Conservation (phyloP, 2,888 invertebrate genomes). For the Bimastos eiseni region DNA sequence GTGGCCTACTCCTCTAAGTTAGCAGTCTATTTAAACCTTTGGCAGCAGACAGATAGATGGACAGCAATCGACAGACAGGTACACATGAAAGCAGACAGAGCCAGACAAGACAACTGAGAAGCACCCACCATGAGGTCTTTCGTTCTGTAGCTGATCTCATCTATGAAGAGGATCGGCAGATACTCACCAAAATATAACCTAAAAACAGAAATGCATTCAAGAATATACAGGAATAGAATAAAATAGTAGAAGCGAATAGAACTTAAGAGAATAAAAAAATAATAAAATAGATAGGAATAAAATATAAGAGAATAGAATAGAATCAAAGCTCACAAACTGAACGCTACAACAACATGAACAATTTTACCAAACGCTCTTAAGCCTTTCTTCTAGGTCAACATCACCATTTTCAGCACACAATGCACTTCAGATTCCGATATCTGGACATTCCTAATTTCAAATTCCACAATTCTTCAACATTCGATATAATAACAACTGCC, state of each 20-base stretch:
- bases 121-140: conserved; percentile 70
- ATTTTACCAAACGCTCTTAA: too few species aligned
- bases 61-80: neutral
- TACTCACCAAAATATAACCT: conserved; percentile 63
- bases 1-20: too few species aligned
- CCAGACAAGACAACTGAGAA: neutral
- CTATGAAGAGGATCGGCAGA: conserved; percentile 80
- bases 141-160: conserved; percentile 79
- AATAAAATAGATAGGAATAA: neutral
- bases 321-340: neutral
- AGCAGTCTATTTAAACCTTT: too few species aligned
- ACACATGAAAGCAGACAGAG: neutral
- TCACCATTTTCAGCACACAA: too few species aligned
- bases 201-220: neutral
- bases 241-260: neutral
- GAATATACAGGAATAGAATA: neutral
- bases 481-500: too few species aligned
- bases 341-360: too few species aligned
- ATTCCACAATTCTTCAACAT: too few species aligned
- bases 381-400: too few species aligned
- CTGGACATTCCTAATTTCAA: too few species aligned
- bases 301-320: too few species aligned
- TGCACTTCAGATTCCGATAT: too few species aligned
- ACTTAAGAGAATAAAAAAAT: neutral
- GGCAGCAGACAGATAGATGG: neutral